Base-by-base conservation (phyloP, 64 coral and sea anemone species). In the Stichodactyla helianthus region DNA sequence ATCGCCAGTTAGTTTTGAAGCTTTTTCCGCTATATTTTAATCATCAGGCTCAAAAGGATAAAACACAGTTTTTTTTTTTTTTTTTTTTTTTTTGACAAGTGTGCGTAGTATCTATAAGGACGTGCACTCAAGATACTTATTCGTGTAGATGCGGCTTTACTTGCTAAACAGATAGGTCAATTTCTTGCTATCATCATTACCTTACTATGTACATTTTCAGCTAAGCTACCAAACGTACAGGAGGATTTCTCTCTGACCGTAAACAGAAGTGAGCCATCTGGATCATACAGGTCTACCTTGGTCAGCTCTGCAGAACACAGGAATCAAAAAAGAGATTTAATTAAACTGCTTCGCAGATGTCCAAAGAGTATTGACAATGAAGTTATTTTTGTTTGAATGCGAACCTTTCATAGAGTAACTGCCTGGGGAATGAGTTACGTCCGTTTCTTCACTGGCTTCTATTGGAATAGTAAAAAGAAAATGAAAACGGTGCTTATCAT, bases 261-360 rank as follows among this genome's bases (percentile, higher is more conserved):
- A 81, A 81, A 81, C 50, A 81, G 78, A 15, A 81, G 78, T 53
- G 7, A 8, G 2, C 26, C 26, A 20, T 52, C 53, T 20, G n/a
- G 14, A 81, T 81, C 52, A 28, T 81, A 81, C 50, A 81, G 19
- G 8, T 52, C 78, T 12, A 81, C 78, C 52, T 54, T 81, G 78
- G 78, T 81, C 52, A 81, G 78, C 52, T 81, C 78, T 81, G 20
- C 62, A 81, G 6, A 74, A 74, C 12, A 60, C 9, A 60, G 59
- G 59, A 13, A 60, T 60, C 59, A 60, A 60, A 60, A 15, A 60
- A 60, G 13, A 15, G 13, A 15, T 44, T 44, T 44, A 60, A 60
- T 18, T 60, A 60, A 60, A 60, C 18, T 13, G 59, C 59, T 60
- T 60, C 59, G 0, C 18, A 44, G 35, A 44, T 44, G 35, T 44